Conservation (phyloP, 2,113 vertebrate genomes). For the Nerophis lumbriciformis region DNA sequence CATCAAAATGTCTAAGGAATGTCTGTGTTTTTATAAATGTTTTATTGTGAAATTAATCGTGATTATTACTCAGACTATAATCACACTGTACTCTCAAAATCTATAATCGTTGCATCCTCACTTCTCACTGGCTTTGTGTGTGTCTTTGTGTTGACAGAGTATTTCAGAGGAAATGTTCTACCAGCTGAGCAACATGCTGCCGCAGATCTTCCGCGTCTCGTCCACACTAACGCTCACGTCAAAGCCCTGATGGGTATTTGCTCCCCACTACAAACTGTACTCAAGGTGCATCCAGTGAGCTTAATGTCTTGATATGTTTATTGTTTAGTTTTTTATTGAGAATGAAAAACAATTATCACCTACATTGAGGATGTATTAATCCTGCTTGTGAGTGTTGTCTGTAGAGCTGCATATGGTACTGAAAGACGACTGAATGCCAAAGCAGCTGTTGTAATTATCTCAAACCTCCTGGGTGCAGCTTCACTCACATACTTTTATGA, state of each 20-base stretch:
- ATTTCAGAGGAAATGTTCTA: conserved; percentile 99
- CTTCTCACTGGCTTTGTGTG: conserved; percentile 12
- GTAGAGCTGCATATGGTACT: conserved; percentile 4
- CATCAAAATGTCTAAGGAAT: too few species aligned
- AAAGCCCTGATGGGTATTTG: conserved; percentile 54
- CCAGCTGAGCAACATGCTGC: conserved; percentile 97
- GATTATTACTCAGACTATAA: too few species aligned
- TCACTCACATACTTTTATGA: conserved; percentile 28
- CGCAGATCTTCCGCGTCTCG: conserved; percentile 97
- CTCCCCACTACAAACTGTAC: too few species aligned
- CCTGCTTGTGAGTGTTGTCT: background rate
- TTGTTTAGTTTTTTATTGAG: background rate
- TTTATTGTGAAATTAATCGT: too few species aligned
- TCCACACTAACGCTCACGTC: conserved; percentile 84
- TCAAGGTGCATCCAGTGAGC: background rate
- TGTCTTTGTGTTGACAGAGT: conserved; percentile 72
- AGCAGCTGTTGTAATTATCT: conserved; percentile 43
- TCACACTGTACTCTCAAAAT: too few species aligned
- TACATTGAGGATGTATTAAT: background rate
- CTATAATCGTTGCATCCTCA: too few species aligned
- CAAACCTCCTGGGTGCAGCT: conserved; percentile 29
- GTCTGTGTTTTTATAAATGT: too few species aligned
- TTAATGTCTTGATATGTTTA: background rate
- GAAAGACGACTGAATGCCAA: conserved; percentile 18
- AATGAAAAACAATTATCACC: background rate